A percentile compares a stretch with the other conserved stretches of the same genome.
phyloP scores from a whole-genome alignment of 1,140 invertebrate species.

The Drosophila aff. region DNA sequence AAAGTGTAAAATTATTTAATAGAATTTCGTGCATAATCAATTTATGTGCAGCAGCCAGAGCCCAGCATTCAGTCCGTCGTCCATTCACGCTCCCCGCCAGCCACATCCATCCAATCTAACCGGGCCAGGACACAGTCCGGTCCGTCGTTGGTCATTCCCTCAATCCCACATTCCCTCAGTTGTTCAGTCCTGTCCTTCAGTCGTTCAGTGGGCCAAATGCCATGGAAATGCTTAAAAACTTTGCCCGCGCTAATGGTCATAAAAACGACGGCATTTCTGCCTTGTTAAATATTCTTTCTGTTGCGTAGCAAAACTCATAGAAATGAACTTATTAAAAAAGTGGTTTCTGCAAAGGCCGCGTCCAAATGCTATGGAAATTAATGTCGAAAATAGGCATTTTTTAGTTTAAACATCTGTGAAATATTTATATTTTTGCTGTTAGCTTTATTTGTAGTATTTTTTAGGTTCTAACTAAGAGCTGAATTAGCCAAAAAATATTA shows the following conservation, averaged over 20 bases:
- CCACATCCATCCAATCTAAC: conserved; percentile 23
- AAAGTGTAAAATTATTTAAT: conserved; percentile 84
- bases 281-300: conserved; percentile 41
- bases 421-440: background rate
- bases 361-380: background rate
- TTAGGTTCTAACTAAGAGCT: no score
- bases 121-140: conserved; percentile 32
- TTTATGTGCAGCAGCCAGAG: conserved; percentile 76
- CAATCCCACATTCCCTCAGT: conserved; percentile 2
- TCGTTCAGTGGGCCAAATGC: conserved; percentile 27
- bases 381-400: background rate
- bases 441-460: no score
- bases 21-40: conserved; percentile 84
- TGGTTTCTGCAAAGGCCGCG: conserved; percentile 8
- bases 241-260: conserved; percentile 42
- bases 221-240: conserved; percentile 53
- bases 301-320: conserved; percentile 1
- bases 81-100: conserved; percentile 19
- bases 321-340: conserved; percentile 16
- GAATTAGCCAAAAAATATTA: background rate
- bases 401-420: background rate
- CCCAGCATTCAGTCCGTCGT: conserved; percentile 30
- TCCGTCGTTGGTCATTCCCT: conserved; percentile 21
- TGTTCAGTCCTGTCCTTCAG: background rate
- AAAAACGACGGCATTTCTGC: conserved; percentile 34